Evolutionary conservation across 1,140 invertebrate genomes (phyloP).

Genomic region (Drosophila littoralis): DNA sequence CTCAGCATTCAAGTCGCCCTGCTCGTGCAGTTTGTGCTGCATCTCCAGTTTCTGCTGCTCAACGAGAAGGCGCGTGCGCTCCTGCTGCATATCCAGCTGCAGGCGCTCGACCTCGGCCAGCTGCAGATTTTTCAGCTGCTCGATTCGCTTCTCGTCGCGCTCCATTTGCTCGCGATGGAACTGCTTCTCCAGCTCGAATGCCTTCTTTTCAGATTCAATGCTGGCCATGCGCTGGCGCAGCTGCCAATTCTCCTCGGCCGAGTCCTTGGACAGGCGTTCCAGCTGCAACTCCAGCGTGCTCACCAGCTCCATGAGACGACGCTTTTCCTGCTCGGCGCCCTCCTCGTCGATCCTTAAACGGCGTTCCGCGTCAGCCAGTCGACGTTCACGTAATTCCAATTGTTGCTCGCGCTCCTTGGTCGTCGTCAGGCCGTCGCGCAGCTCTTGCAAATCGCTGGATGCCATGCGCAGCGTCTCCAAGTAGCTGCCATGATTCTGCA

Average conservation of each 20-base stretch:
- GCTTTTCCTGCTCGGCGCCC: constrained; percentile 84
- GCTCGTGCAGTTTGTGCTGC: constrained; percentile 73
- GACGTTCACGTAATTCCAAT: constrained; percentile 79
- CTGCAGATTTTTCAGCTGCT: constrained; percentile 83
- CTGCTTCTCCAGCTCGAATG: constrained; percentile 85
- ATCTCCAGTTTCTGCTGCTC: constrained; percentile 85
- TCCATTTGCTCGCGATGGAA: constrained; percentile 76
- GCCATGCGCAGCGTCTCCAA: constrained; percentile 84
- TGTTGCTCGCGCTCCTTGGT: constrained; percentile 81
- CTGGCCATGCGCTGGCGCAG: constrained; percentile 82
- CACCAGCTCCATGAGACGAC: constrained; percentile 85
- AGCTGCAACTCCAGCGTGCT: constrained; percentile 84
- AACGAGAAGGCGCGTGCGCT: constrained; percentile 79
- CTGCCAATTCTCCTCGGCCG: constrained; percentile 84
- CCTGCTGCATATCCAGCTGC: constrained; percentile 84
- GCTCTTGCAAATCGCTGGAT: constrained; percentile 78
- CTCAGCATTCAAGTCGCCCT: constrained; percentile 73
- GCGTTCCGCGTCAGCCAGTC: constrained; percentile 78
- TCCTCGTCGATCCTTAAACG: constrained; percentile 84
- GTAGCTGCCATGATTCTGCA: constrained; percentile 84
- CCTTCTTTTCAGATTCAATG: constrained; percentile 74
- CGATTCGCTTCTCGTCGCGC: constrained; percentile 76
- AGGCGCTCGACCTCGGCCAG: constrained; percentile 84
- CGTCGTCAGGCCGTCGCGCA: constrained; percentile 76
- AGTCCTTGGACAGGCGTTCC: constrained; percentile 80